Conservation (phyloP, 2,797 vertebrate species). For the Macropodus opercularis region DNA sequence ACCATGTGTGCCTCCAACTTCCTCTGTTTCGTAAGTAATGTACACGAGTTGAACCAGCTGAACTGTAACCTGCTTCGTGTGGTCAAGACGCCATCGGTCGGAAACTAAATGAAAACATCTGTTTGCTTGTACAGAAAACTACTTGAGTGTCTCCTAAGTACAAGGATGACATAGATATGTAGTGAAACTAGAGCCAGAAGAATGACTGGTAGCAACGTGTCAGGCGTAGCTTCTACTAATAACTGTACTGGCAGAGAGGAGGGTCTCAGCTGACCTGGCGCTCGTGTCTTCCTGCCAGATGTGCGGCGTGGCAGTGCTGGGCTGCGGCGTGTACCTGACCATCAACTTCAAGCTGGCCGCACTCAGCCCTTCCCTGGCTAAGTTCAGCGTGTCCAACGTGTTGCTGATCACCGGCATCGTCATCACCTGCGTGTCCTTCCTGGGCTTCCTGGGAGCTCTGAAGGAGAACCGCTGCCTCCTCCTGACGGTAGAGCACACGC, state of each 20-base stretch:
- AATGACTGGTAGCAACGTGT: too few relatives aligned
- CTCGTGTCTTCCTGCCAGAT: constrained; percentile 54
- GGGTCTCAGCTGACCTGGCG: too few relatives aligned
- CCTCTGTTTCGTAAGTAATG: constrained; percentile 81
- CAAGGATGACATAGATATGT: too few relatives aligned
- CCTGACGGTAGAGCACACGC: constrained; percentile 67
- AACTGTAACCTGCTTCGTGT: too few relatives aligned
- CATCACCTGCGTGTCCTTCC: constrained; percentile 83
- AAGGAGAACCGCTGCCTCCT: constrained; percentile 85
- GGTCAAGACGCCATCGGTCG: too few relatives aligned
- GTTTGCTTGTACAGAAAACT: too few relatives aligned
- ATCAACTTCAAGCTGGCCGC: constrained; percentile 25
- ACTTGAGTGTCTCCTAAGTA: too few relatives aligned
- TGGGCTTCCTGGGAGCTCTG: constrained; percentile 83
- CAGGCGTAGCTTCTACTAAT: too few relatives aligned
- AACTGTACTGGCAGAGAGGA: too few relatives aligned
- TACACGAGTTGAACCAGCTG: too few relatives aligned
- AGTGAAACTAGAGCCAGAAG: too few relatives aligned
- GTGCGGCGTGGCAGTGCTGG: constrained; percentile 71
- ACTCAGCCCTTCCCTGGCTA: constrained; percentile 58
- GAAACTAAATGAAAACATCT: too few relatives aligned
- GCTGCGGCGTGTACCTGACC: constrained; percentile 69
- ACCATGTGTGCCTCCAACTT: constrained; percentile 84
- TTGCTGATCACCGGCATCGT: constrained; percentile 79
- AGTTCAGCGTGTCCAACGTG: constrained; percentile 61